Conservation (phyloP, 1,140 invertebrate genomes). For the Atta texana region DNA sequence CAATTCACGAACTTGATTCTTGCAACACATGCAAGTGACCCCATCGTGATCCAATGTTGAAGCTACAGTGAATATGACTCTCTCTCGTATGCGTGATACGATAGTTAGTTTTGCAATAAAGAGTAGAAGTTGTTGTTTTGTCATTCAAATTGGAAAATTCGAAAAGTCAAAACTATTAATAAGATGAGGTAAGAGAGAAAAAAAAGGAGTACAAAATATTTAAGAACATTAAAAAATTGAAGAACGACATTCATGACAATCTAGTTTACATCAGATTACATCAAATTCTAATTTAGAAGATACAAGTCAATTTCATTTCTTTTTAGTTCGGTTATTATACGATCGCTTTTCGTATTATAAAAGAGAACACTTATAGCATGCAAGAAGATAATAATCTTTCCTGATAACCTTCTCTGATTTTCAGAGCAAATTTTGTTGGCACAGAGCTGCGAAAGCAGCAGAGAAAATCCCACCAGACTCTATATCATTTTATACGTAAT, state of each 20-base stretch:
- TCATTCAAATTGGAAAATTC: not conserved
- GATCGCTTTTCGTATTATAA: conserved; percentile 6
- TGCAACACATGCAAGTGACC: conserved; percentile 37
- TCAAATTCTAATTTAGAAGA: not conserved
- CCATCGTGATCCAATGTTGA: not conserved
- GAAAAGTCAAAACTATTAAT: not conserved
- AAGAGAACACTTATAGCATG: conserved; percentile 17
- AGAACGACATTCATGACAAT: not conserved
- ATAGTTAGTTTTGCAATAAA: not conserved
- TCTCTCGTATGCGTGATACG: not conserved
- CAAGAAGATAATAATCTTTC: conserved; percentile 14
- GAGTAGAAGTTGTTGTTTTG: not conserved
- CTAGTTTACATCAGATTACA: too few relatives aligned
- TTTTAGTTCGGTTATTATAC: not conserved
- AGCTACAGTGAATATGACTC: not conserved
- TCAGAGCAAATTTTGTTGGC: conserved; percentile 31
- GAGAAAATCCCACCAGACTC: conserved; percentile 7
- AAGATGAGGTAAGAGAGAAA: not conserved
- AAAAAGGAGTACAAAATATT: too few relatives aligned
- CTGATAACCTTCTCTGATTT: conserved; percentile 24
- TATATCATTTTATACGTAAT: conserved; percentile 33
- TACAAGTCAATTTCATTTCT: not conserved
- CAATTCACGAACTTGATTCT: conserved; percentile 37
- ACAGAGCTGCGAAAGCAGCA: not conserved
- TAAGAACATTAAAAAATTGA: not conserved